Conservation (phyloP, 53 echinoderm and acorn worm genomes). For the Arbacia lixula region DNA sequence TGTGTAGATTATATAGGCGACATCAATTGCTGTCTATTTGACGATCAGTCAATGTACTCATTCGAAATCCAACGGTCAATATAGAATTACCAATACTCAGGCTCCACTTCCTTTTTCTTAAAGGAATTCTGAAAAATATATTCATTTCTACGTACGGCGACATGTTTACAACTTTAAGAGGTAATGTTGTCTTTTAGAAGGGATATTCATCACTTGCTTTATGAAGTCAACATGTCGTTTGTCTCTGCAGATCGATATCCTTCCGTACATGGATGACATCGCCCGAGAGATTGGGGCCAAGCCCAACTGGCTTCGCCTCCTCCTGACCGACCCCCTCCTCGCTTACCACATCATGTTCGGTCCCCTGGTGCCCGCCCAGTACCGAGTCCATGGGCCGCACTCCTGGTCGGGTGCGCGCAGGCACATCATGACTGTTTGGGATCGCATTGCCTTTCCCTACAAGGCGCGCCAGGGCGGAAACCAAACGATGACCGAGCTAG, state of each 20-base stretch:
- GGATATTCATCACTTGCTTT: too few species aligned
- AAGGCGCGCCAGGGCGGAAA: conserved; percentile 45
- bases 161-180: too few species aligned
- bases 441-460: conserved; percentile 58
- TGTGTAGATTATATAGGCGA: too few species aligned
- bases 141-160: too few species aligned
- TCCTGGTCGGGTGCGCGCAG: conserved; percentile 74
- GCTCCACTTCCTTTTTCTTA: too few species aligned
- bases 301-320: conserved; percentile 64
- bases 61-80: too few species aligned
- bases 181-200: too few species aligned
- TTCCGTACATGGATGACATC: conserved; percentile 72
- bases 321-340: conserved; percentile 71
- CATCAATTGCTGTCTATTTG: too few species aligned
- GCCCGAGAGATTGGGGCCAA: conserved; percentile 71
- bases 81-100: too few species aligned
- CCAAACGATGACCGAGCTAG: not conserved
- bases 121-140: too few species aligned
- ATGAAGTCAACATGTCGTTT: not conserved
- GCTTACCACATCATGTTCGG: conserved; percentile 68
- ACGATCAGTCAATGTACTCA: too few species aligned
- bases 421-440: conserved; percentile 81
- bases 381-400: conserved; percentile 80
- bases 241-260: conserved; percentile 2
- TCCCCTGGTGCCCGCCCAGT: conserved; percentile 75